These are phyloP conservation scores for Eurytoma adleriae DNA, from an alignment of 2,888 invertebrate genomes.

Conservation along the genomic window DNA sequence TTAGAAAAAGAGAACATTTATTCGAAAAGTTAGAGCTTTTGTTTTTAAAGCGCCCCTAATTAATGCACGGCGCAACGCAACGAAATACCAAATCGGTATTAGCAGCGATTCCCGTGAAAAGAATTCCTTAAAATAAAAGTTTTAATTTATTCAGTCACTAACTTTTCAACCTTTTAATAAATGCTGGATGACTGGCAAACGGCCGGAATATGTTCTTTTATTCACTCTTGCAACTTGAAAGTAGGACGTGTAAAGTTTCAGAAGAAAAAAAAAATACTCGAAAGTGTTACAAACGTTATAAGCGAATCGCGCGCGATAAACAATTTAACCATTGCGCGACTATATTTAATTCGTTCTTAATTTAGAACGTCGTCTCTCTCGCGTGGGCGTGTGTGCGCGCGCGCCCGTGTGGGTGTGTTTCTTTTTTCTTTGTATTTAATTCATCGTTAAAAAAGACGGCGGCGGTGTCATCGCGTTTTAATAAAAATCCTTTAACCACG, in stretches of 20 bases:
- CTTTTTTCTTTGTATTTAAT: too few relatives aligned
- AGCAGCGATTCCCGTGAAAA: too few relatives aligned
- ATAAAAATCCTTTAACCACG: too few relatives aligned
- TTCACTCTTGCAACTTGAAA: slow-evolving; percentile 27
- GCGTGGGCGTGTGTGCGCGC: too few relatives aligned
- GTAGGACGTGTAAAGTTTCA: slow-evolving; percentile 32
- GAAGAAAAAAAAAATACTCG: slow-evolving; percentile 16
- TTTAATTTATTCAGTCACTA: slow-evolving; percentile 35
- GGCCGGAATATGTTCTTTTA: slow-evolving; percentile 25
- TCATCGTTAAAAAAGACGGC: neutral
- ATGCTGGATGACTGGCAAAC: neutral
- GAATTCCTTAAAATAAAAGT: slow-evolving; percentile 16
- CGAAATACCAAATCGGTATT: too few relatives aligned
- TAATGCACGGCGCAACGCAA: too few relatives aligned
- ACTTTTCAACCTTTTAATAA: slow-evolving; percentile 42
- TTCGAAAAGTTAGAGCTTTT: too few relatives aligned
- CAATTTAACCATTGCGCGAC: neutral
- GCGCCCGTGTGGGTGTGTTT: too few relatives aligned
- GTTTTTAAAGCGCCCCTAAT: too few relatives aligned
- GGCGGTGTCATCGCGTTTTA: neutral
- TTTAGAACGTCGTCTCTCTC: too few relatives aligned
- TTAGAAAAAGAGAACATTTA: too few relatives aligned
- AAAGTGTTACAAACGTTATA: slow-evolving; percentile 9
- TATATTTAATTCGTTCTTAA: too few relatives aligned
- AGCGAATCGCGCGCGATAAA: slow-evolving; percentile 12